phyloP scores from a whole-genome alignment of 2,113 vertebrate species.

The Corydoras sp. region DNA sequence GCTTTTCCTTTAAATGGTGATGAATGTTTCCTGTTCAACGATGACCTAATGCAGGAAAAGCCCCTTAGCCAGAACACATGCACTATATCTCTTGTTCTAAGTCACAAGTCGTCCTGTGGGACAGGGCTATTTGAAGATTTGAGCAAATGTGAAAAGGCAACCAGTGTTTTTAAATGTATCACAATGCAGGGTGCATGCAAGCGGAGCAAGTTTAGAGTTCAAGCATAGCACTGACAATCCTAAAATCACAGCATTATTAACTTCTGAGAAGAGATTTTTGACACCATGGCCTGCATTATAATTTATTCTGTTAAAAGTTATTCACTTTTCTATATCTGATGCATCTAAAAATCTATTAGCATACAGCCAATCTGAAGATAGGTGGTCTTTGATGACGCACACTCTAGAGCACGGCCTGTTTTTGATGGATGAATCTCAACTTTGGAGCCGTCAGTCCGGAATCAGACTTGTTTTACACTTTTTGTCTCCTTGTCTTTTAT shows the following conservation, averaged over 20 bases:
- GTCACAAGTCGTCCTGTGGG: neutral
- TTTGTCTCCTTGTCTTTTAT: slow-evolving; percentile 22
- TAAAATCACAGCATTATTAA: slow-evolving; percentile 21
- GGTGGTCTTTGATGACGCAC: slow-evolving; percentile 19
- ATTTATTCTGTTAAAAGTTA: too few relatives aligned
- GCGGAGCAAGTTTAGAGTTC: neutral
- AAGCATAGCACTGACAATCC: slow-evolving; percentile 5
- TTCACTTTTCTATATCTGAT: neutral
- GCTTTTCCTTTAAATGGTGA: slow-evolving; percentile 44
- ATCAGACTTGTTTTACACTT: slow-evolving; percentile 26
- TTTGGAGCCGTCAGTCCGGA: neutral
- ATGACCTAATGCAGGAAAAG: slow-evolving; percentile 64
- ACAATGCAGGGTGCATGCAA: slow-evolving; percentile 4
- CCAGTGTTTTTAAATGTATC: slow-evolving; percentile 11
- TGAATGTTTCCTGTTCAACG: slow-evolving; percentile 56
- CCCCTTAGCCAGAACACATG: slow-evolving; percentile 49
- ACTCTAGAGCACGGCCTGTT: slow-evolving; percentile 2
- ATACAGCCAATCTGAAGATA: slow-evolving; percentile 15
- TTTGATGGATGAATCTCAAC: slow-evolving; percentile 24
- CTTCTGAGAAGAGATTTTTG: slow-evolving; percentile 1
- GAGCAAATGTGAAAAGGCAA: slow-evolving; percentile 9
- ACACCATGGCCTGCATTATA: too few relatives aligned
- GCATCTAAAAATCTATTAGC: neutral
- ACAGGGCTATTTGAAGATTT: slow-evolving; percentile 30
- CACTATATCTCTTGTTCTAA: slow-evolving; percentile 40